Evolutionary conservation across 2,113 vertebrate species (phyloP).

Genomic region (Prochilodus magdalenae): DNA sequence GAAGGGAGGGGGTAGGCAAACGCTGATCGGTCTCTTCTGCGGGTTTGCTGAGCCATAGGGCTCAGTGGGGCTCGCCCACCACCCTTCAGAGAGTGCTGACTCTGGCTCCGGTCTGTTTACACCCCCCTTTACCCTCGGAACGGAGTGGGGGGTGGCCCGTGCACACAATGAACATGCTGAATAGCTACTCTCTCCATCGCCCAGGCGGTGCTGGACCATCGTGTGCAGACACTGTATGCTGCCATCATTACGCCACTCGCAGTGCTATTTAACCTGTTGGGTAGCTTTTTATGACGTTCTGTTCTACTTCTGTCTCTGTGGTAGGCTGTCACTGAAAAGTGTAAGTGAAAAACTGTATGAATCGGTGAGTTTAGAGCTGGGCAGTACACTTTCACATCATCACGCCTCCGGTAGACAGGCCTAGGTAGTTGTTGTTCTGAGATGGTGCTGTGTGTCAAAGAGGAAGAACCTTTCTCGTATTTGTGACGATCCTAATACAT

Average conservation of each 20-base stretch:
- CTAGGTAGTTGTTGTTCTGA: no score
- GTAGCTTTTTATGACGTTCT: background rate
- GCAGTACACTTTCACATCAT: no score
- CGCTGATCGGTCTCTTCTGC: conserved; percentile 75
- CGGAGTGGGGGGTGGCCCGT: background rate
- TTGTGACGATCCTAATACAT: background rate
- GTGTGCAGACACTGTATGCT: conserved; percentile 10
- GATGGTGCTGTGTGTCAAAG: no score
- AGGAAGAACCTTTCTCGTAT: background rate
- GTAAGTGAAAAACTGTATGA: no score
- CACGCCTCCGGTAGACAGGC: background rate
- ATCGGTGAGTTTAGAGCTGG: background rate
- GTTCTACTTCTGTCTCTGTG: background rate
- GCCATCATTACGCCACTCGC: conserved; percentile 16
- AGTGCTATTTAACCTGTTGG: background rate
- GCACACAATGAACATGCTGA: conserved; percentile 82
- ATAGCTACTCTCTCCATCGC: conserved; percentile 63
- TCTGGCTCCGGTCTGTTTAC: conserved; percentile 79
- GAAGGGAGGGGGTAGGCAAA: conserved; percentile 53
- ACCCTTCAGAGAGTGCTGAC: conserved; percentile 76
- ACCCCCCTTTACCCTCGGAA: conserved; percentile 58
- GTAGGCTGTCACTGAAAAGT: background rate
- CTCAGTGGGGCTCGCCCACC: conserved; percentile 60
- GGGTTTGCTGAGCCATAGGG: conserved; percentile 78
- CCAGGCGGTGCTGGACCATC: conserved; percentile 57